Conservation (phyloP, 2,888 invertebrate genomes). For the Brenthis ino region DNA sequence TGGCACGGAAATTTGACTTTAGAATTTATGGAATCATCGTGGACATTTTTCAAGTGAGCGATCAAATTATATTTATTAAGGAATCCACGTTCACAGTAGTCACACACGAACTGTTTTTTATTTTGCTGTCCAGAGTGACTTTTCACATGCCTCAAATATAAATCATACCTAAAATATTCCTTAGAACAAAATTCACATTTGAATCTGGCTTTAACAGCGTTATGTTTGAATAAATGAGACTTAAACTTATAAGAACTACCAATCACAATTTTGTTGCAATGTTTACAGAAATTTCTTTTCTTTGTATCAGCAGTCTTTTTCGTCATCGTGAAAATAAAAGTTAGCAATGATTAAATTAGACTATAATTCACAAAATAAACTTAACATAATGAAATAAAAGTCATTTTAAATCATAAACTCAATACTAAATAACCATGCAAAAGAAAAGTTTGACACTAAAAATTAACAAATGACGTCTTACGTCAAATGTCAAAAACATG, state of each 20-base stretch:
- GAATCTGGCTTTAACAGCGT: conserved; percentile 50
- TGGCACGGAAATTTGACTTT: conserved; percentile 49
- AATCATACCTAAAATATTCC: conserved; percentile 58
- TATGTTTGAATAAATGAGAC: conserved; percentile 57
- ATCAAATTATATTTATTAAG: conserved; percentile 60
- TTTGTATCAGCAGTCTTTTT: conserved; percentile 37
- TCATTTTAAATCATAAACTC: too few relatives aligned
- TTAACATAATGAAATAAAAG: neutral
- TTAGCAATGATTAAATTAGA: neutral
- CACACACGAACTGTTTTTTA: conserved; percentile 51
- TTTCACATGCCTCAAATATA: conserved; percentile 50
- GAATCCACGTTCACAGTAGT: conserved; percentile 60
- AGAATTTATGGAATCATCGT: conserved; percentile 50
- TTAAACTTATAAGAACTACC: conserved; percentile 52
- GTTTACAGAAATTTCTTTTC: conserved; percentile 45
- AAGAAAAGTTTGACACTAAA: conserved; percentile 15
- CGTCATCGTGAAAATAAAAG: conserved; percentile 25
- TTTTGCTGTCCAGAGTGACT: conserved; percentile 24
- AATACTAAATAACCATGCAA: neutral
- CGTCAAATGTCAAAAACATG: neutral
- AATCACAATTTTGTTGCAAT: conserved; percentile 52
- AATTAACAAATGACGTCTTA: neutral
- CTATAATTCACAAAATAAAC: neutral
- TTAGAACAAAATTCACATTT: conserved; percentile 55
- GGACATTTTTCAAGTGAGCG: conserved; percentile 54